phyloP scores from a whole-genome alignment of 2,888 invertebrate species.

The Germaria angustata region DNA sequence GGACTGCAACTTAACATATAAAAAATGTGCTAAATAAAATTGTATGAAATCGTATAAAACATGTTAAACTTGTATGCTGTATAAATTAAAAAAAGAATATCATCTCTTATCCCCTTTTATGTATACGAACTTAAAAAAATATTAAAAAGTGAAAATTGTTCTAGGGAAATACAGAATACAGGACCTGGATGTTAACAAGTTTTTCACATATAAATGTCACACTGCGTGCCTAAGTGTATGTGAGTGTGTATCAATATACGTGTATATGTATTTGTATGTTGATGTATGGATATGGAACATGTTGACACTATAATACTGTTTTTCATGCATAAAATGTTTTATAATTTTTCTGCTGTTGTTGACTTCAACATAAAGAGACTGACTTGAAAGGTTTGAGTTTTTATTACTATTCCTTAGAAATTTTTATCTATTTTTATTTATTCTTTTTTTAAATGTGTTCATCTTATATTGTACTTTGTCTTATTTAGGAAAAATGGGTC shows the following conservation, averaged over 20 bases:
- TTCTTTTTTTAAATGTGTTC: neutral
- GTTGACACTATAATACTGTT: constrained; percentile 63
- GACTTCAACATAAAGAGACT: constrained; percentile 9
- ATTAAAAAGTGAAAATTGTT: constrained; percentile 1
- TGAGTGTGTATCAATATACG: neutral
- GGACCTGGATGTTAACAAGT: constrained; percentile 61
- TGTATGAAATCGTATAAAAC: constrained; percentile 32
- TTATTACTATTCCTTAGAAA: constrained; percentile 52
- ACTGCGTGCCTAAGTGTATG: neutral
- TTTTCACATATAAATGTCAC: constrained; percentile 48
- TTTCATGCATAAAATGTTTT: constrained; percentile 52
- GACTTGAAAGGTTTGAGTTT: constrained; percentile 43
- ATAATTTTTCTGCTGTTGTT: constrained; percentile 34
- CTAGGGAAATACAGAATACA: constrained; percentile 30
- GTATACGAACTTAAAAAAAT: constrained; percentile 8
- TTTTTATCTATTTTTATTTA: neutral
- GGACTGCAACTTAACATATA: constrained; percentile 38
- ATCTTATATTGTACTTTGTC: neutral
- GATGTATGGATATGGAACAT: constrained; percentile 60
- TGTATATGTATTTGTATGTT: constrained; percentile 12
- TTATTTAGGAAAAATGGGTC: constrained; percentile 28
- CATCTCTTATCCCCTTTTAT: constrained; percentile 40
- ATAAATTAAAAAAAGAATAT: constrained; percentile 63
- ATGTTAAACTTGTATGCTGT: constrained; percentile 56
- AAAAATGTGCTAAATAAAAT: constrained; percentile 32